A percentile compares a stretch with the other conserved stretches of the same genome.
Evolutionary conservation across 2,888 invertebrate species (phyloP).

Genomic region (Drosophila testacea): DNA sequence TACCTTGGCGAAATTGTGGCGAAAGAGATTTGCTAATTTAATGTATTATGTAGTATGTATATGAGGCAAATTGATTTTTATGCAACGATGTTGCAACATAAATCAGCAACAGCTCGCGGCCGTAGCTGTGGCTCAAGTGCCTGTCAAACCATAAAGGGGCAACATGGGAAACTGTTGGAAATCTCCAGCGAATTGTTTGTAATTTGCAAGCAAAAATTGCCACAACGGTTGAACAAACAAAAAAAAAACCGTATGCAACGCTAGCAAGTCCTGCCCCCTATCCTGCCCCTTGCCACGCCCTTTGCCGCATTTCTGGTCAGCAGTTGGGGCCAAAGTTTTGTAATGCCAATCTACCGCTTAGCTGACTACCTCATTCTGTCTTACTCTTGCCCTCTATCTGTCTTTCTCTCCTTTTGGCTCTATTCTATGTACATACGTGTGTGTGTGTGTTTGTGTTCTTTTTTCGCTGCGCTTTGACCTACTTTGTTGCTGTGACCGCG

Average conservation of each 20-base stretch:
- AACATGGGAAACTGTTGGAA: slow-evolving; percentile 36
- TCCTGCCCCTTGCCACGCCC: slow-evolving; percentile 10
- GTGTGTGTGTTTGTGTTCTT: slow-evolving; percentile 31
- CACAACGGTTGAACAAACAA: slow-evolving; percentile 38
- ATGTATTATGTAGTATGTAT: not conserved
- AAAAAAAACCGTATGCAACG: slow-evolving; percentile 38
- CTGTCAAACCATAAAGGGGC: slow-evolving; percentile 50
- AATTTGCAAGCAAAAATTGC: slow-evolving; percentile 66
- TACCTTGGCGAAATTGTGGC: slow-evolving; percentile 11
- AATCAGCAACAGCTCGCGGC: slow-evolving; percentile 50
- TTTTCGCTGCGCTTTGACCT: slow-evolving; percentile 68
- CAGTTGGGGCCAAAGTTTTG: slow-evolving; percentile 54
- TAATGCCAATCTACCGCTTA: slow-evolving; percentile 74
- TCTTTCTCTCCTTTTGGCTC: slow-evolving; percentile 1
- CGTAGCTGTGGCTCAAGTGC: slow-evolving; percentile 16
- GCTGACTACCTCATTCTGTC: slow-evolving; percentile 33
- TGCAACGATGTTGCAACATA: slow-evolving; percentile 36
- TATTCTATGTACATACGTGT: slow-evolving; percentile 15
- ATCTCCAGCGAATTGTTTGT: slow-evolving; percentile 68
- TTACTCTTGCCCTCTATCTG: not conserved
- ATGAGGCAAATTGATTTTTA: slow-evolving; percentile 22
- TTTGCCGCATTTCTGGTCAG: slow-evolving; percentile 24
- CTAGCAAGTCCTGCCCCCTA: slow-evolving; percentile 5
- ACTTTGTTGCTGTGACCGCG: slow-evolving; percentile 60
- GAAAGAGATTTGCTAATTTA: slow-evolving; percentile 13